A percentile compares a stretch with the other conserved stretches of the same genome.
Evolutionary conservation across 2,113 vertebrate species (phyloP).

Genomic region (Connochaetes taurinus): DNA sequence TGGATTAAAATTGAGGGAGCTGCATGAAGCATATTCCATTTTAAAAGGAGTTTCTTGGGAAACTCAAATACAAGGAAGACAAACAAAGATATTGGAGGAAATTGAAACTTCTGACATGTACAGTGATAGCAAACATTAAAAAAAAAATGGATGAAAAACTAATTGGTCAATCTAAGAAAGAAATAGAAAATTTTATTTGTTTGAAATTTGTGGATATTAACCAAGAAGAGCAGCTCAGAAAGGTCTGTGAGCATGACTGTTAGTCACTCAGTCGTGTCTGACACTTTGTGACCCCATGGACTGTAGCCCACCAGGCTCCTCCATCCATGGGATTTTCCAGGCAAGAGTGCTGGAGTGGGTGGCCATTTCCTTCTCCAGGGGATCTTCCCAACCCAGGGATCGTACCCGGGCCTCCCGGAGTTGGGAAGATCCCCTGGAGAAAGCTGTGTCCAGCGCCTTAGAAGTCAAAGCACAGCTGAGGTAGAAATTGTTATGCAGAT

Average conservation of each 20-base stretch:
- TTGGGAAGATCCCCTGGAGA: no score
- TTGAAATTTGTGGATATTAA: background rate
- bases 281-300: background rate
- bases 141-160: background rate
- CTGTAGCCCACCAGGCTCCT: background rate
- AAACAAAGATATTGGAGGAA: background rate
- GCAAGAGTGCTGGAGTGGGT: no score
- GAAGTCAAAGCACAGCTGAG: no score
- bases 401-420: rapidly evolving
- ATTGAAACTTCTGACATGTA: background rate
- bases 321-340: no score
- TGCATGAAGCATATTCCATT: background rate
- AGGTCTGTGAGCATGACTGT: background rate
- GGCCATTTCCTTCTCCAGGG: no score
- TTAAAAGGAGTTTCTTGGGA: background rate
- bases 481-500: no score
- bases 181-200: background rate
- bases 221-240: background rate
- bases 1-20: background rate
- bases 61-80: background rate
- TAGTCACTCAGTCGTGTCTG: background rate
- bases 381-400: no score
- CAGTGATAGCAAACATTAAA: background rate
- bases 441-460: no score
- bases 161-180: background rate